phyloP scores from a whole-genome alignment of 2,113 vertebrate species.

The Saccopteryx bilineata region DNA sequence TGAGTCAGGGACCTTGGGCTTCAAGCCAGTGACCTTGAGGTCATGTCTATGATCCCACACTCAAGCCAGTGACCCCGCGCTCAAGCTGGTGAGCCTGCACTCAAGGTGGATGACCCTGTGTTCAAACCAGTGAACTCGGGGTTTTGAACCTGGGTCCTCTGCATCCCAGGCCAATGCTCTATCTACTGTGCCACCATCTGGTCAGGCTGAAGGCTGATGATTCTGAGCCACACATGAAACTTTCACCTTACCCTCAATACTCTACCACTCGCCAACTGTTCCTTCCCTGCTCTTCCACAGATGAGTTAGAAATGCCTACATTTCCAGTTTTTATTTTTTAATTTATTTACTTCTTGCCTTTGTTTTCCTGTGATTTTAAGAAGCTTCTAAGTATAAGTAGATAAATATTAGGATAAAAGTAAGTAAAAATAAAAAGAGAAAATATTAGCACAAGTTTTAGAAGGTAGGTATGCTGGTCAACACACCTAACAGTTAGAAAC shows the following conservation, averaged over 20 bases:
- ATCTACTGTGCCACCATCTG: too few relatives aligned
- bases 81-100: too few relatives aligned
- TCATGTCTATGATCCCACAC: too few relatives aligned
- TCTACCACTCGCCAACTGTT: neutral
- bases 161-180: too few relatives aligned
- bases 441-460: neutral
- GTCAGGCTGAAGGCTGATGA: neutral
- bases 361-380: conserved; percentile 13
- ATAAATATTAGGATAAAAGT: neutral
- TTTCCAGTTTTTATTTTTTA: neutral
- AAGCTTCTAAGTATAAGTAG: conserved; percentile 2
- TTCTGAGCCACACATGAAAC: neutral
- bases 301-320: neutral
- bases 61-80: too few relatives aligned
- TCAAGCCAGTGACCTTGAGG: too few relatives aligned
- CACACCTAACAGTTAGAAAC: neutral
- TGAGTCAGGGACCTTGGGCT: too few relatives aligned
- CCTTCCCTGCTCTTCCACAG: neutral
- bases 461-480: neutral
- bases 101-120: too few relatives aligned
- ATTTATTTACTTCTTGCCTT: neutral
- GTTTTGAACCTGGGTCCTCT: too few relatives aligned
- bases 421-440: conserved; percentile 13
- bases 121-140: too few relatives aligned
- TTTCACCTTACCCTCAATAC: neutral